These are phyloP conservation scores for Montifringilla adamsi DNA, from an alignment of 2,113 vertebrate species.

Conservation along the genomic window DNA sequence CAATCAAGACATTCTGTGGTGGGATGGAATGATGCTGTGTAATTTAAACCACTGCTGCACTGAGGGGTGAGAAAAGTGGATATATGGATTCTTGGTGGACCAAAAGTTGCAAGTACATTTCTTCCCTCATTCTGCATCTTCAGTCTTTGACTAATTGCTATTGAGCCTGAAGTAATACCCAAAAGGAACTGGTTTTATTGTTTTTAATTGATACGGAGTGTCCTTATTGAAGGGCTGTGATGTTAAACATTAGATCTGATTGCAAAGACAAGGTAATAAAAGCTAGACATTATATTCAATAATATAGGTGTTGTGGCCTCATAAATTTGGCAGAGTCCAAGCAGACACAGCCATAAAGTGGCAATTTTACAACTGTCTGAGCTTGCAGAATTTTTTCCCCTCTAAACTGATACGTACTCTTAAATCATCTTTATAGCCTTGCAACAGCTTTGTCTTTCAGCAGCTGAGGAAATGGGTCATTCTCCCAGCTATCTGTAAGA, in stretches of 20 bases:
- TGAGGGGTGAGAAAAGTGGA: not conserved
- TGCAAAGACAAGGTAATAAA: not conserved
- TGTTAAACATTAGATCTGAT: not conserved
- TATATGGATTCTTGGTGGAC: not conserved
- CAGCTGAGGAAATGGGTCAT: conserved; percentile 32
- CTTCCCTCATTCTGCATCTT: not conserved
- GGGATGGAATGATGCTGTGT: not conserved
- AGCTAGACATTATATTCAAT: not conserved
- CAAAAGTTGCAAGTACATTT: not conserved
- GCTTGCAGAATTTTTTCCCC: conserved; percentile 36
- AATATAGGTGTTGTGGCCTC: not conserved
- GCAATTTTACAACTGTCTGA: conserved; percentile 57
- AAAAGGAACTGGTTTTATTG: not conserved
- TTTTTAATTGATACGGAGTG: not conserved
- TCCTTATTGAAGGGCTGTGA: not conserved
- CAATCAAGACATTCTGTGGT: not conserved
- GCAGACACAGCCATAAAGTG: conserved; percentile 27
- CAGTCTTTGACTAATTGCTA: not conserved
- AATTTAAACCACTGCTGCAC: not conserved
- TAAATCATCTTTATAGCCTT: conserved; percentile 49
- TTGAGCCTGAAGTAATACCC: not conserved
- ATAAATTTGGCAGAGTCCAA: conserved; percentile 22
- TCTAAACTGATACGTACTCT: conserved; percentile 4
- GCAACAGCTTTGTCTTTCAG: conserved; percentile 31
- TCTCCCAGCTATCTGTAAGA: not conserved